phyloP scores from a whole-genome alignment of 1,140 invertebrate species.

The Chrysomallon squamiferum region DNA sequence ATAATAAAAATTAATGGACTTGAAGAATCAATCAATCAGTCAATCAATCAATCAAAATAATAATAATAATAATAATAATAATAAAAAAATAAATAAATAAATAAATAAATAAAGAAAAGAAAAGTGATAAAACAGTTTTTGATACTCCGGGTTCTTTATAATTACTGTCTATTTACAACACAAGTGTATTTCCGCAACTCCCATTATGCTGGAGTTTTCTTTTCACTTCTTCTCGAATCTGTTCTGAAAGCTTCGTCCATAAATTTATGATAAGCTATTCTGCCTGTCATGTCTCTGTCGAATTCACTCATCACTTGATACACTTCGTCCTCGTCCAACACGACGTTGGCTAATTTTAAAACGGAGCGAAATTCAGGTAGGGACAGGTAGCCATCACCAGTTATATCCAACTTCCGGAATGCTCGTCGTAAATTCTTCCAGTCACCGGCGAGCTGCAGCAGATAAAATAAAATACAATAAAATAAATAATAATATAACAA shows the following conservation, averaged over 20 bases:
- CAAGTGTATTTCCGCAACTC: too few species aligned
- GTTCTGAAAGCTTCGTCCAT: constrained; percentile 59
- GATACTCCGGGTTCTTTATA: too few species aligned
- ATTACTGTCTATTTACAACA: too few species aligned
- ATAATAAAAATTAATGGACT: too few species aligned
- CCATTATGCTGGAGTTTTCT: too few species aligned
- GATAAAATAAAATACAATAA: constrained; percentile 5
- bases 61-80: too few species aligned
- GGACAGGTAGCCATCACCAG: constrained; percentile 53
- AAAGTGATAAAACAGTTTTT: too few species aligned
- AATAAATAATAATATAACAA: too few species aligned
- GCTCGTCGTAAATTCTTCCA: constrained; percentile 62
- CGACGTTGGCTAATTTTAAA: constrained; percentile 58
- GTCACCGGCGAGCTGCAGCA: constrained; percentile 54
- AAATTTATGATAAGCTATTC: constrained; percentile 59
- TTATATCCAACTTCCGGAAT: constrained; percentile 58
- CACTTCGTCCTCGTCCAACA: constrained; percentile 60
- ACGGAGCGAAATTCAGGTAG: constrained; percentile 60
- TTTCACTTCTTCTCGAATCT: constrained; percentile 36
- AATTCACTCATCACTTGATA: constrained; percentile 60
- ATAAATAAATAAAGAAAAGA: too few species aligned
- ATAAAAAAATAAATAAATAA: too few species aligned
- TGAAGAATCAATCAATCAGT: too few species aligned
- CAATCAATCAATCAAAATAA: too few species aligned
- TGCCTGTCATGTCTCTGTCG: constrained; percentile 57